Percentiles rank a stretch among this genome's conserved stretches.
These are phyloP conservation scores for Ormyrus rosae DNA, from an alignment of 2,888 invertebrate genomes.

Conservation along the genomic window DNA sequence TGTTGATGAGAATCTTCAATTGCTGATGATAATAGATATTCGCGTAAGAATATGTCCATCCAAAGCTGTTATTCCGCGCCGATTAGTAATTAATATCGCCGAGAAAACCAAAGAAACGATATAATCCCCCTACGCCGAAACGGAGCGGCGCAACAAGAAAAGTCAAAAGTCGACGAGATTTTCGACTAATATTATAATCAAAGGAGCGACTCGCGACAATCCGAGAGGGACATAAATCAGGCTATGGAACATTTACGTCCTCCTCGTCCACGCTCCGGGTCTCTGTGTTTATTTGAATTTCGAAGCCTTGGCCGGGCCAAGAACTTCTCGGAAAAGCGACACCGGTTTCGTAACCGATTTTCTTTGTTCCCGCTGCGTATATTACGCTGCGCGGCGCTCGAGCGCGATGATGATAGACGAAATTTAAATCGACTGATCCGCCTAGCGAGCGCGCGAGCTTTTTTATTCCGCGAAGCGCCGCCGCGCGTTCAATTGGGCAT, in stretches of 20 bases:
- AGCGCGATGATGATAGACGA: not conserved
- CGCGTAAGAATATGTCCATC: no score
- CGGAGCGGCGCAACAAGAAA: no score
- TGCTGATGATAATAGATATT: no score
- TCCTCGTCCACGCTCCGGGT: not conserved
- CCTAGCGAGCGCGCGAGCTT: no score
- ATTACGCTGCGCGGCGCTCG: not conserved
- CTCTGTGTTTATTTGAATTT: slow-evolving; percentile 45
- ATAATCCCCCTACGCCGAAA: not conserved
- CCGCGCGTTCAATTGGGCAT: no score
- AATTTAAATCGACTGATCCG: no score
- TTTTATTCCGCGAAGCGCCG: no score
- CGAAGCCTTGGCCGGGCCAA: slow-evolving; percentile 54
- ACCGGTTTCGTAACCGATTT: slow-evolving; percentile 43
- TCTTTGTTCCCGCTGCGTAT: slow-evolving; percentile 36
- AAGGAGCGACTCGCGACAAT: not conserved
- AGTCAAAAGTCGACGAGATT: slow-evolving; percentile 21
- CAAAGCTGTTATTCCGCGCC: no score
- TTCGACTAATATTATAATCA: slow-evolving; percentile 41
- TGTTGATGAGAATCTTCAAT: no score
- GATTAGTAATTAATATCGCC: no score
- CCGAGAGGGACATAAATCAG: slow-evolving; percentile 33
- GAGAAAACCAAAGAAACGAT: not conserved
- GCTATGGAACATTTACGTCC: slow-evolving; percentile 6
- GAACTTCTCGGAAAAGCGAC: slow-evolving; percentile 38